Base-by-base conservation (phyloP, 2,113 vertebrate species). In the Eulemur rufifrons region DNA sequence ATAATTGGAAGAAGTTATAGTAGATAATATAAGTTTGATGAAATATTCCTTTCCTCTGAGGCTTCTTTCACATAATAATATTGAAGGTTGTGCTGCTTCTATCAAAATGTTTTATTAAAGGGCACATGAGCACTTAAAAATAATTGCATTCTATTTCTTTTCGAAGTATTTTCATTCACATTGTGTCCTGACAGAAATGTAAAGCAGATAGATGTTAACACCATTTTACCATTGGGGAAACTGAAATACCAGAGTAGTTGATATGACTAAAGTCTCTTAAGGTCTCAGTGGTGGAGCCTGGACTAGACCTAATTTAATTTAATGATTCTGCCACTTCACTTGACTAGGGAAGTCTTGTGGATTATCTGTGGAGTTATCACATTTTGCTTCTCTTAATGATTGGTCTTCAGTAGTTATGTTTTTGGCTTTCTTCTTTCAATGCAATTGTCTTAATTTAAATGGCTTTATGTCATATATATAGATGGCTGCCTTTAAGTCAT, bases 341-440 rank as follows among this genome's bases (percentile, higher is more conserved):
- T 91, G 52, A 81, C 80, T 50, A 59, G 39, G 11, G 15, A 69
- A 76, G 21, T n/a, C 10, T 4, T 61, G 10, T 23, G 32, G 17
- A 39, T 92, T 14, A 88, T 80, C 23, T 63, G 25, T 63, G 61
- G 29, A 93, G 69, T 93, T 66, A 56, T 4, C 20, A 63, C 11
- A 37, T 83, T 96, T 93, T 94, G 13, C 9, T 91, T 96, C 47
- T 96, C 37, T 89, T 64, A 25, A 39, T 25, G 7, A 37, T 76
- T 15, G 66, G 4, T 88, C 37, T 86, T 84, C 50, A 89, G 29
- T 85, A 84, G 59, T 66, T 69, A 37, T 0, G 56, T 69, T 68
- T 92, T 96, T 66, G 37, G 13, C 23, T 71, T 59, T 83, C 47
- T 92, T 91, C 61, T 95, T 87, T 29, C n/a, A 84, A 50, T 87